A percentile compares a stretch with the other conserved stretches of the same genome.
Evolutionary conservation across 2,113 vertebrate species (phyloP).

Genomic region (Hymenochirus boettgeri): DNA sequence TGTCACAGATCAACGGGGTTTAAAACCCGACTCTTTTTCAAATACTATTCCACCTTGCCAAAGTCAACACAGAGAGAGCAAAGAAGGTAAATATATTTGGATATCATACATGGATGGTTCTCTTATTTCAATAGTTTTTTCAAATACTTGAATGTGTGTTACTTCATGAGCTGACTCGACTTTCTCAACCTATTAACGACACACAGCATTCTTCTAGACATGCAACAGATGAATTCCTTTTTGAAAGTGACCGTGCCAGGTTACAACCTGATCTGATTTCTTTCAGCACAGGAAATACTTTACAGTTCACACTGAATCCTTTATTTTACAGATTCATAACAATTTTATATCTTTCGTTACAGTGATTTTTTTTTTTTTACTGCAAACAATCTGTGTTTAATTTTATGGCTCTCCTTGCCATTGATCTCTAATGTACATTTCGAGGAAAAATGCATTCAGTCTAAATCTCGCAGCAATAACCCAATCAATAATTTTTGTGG

Average conservation of each 20-base stretch:
- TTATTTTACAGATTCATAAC: constrained; percentile 33
- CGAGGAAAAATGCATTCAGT: constrained; percentile 9
- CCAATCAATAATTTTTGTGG: constrained; percentile 23
- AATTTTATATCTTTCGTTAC: constrained; percentile 3
- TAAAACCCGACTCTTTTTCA: not conserved
- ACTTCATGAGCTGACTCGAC: constrained; percentile 22
- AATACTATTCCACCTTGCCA: not conserved
- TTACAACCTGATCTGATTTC: constrained; percentile 20
- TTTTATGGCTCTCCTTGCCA: constrained; percentile 18
- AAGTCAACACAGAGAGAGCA: not conserved
- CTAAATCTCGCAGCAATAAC: constrained; percentile 13
- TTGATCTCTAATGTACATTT: constrained; percentile 22
- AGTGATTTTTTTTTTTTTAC: constrained; percentile 9
- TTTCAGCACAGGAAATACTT: not conserved
- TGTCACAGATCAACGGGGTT: too few relatives aligned
- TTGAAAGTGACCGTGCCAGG: constrained; percentile 12
- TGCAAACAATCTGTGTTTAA: not conserved
- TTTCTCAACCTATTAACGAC: constrained; percentile 11
- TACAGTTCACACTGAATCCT: not conserved
- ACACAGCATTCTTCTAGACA: constrained; percentile 23
- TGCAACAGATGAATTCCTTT: constrained; percentile 26
- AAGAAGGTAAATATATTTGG: too few relatives aligned
- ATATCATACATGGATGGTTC: not conserved
- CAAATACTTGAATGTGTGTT: not conserved
- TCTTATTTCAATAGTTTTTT: not conserved